Evolutionary conservation across 2,888 invertebrate genomes (phyloP), one percentile per base, ranked within the genome.

Genomic region (Agonopterix heracliana): DNA sequence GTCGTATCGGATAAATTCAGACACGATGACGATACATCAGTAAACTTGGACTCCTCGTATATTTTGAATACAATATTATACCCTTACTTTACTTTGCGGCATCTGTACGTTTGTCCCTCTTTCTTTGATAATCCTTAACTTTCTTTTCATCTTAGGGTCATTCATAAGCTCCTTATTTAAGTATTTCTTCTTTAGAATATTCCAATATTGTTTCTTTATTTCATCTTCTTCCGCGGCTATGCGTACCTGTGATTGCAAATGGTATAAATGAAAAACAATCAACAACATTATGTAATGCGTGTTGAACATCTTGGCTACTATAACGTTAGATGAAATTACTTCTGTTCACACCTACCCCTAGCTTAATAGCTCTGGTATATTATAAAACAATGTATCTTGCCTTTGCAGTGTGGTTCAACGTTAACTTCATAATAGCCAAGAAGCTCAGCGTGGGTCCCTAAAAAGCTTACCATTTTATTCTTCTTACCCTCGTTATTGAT

Each of bases 201-300:
- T 74, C 87, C 87, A 87, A 59, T 87, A 88, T 49, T 81, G 76
- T 49, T 80, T 85, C 50, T 87, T 88, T 41, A 86, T 81, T 69
- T 85, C 82, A 51, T 87, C 86, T 70, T 87, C 87, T 68, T 82
- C 81, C 0, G 82, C 83, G 41, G 84, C 80, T 50, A 85, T 78
- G 3, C 71, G 66, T 7, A 86, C 71, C 87, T 88, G 26, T 5
- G 5, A 26, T 26, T 54, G 53, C 72, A 56, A 35, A 44, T 38
- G 35, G 40, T 9, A 50, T 43, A 51, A 47, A 26, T 10, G 17
- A 34, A 17, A 11, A 42, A 40, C 9, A 13, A 3, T 7, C 5
- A 26, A 26, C 45, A 45, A 35, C 9, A 44, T 41, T 41, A n/a
- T n/a, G n/a, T n/a, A n/a, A n/a, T 26, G 7, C 26, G 26, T 26